phyloP scores from a whole-genome alignment of 1,140 invertebrate genomes.

The Cotesia glomerata region DNA sequence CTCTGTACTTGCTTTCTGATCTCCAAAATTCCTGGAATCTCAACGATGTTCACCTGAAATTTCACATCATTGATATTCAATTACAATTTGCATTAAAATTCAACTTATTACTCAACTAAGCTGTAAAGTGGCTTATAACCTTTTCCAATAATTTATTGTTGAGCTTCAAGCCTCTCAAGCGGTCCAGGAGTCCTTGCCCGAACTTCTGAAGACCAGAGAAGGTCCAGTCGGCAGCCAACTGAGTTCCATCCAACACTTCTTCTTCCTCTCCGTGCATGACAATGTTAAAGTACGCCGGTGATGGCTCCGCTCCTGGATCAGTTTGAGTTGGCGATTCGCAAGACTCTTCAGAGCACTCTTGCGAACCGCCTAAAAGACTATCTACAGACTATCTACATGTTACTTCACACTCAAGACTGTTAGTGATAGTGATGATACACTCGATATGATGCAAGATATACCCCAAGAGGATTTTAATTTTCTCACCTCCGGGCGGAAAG shows the following conservation, averaged over 20 bases:
- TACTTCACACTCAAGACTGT: background rate
- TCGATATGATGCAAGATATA: too few species aligned
- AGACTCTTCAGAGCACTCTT: slow-evolving; percentile 42
- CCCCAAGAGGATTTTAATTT: too few species aligned
- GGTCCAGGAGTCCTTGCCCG: slow-evolving; percentile 89
- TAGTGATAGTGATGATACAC: too few species aligned
- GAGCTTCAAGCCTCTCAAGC: slow-evolving; percentile 81
- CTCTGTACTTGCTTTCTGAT: slow-evolving; percentile 91
- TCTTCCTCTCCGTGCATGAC: slow-evolving; percentile 86
- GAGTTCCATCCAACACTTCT: slow-evolving; percentile 87
- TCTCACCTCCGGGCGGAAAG: too few species aligned
- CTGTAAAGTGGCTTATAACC: slow-evolving; percentile 60
- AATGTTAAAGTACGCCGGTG: slow-evolving; percentile 92
- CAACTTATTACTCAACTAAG: too few species aligned
- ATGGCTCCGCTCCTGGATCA: slow-evolving; percentile 85
- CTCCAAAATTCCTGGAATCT: slow-evolving; percentile 95
- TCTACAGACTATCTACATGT: slow-evolving; percentile 18
- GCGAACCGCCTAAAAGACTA: slow-evolving; percentile 46
- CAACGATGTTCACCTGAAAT: slow-evolving; percentile 88
- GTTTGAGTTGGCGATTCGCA: slow-evolving; percentile 45
- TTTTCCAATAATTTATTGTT: slow-evolving; percentile 87
- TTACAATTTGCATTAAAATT: too few species aligned
- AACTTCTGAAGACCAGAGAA: slow-evolving; percentile 94
- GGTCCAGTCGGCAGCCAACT: slow-evolving; percentile 90
- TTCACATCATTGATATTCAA: background rate